A percentile compares a stretch with the other conserved stretches of the same genome.
Conservation (phyloP, 2,888 invertebrate genomes). For the Drosophila anomalata region DNA sequence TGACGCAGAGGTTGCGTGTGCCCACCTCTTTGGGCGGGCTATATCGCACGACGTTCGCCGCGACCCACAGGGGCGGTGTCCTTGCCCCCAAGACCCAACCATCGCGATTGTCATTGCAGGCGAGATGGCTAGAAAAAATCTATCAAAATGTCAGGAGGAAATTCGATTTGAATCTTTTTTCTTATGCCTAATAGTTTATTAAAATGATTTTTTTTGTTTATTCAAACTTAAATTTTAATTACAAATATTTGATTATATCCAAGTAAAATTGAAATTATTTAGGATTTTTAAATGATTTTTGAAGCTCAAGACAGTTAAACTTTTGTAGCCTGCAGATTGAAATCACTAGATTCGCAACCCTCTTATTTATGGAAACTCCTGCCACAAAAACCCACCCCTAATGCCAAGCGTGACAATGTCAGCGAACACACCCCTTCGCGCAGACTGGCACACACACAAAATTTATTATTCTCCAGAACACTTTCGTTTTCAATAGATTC, state of each 20-base stretch:
- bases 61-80: slow-evolving; percentile 62
- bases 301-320: neutral
- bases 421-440: slow-evolving; percentile 69
- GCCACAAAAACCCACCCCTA: slow-evolving; percentile 69
- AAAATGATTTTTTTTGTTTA: no score
- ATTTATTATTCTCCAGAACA: slow-evolving; percentile 16
- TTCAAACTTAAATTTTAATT: no score
- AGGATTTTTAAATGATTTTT: no score
- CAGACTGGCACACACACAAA: slow-evolving; percentile 24
- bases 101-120: slow-evolving; percentile 10
- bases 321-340: neutral
- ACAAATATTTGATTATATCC: no score
- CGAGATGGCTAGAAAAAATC: neutral
- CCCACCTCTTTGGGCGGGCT: slow-evolving; percentile 73
- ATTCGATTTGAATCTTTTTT: no score
- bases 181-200: no score
- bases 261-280: no score
- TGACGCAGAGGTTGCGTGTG: slow-evolving; percentile 43
- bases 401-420: slow-evolving; percentile 28
- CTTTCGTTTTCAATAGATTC: slow-evolving; percentile 57
- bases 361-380: slow-evolving; percentile 32
- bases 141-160: neutral
- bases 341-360: neutral
- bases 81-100: slow-evolving; percentile 5
- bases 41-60: slow-evolving; percentile 35